Evolutionary conservation across 23 tunicate species (phyloP), one percentile per base, ranked within the genome.

Genomic region (Botrylloides violaceus): DNA sequence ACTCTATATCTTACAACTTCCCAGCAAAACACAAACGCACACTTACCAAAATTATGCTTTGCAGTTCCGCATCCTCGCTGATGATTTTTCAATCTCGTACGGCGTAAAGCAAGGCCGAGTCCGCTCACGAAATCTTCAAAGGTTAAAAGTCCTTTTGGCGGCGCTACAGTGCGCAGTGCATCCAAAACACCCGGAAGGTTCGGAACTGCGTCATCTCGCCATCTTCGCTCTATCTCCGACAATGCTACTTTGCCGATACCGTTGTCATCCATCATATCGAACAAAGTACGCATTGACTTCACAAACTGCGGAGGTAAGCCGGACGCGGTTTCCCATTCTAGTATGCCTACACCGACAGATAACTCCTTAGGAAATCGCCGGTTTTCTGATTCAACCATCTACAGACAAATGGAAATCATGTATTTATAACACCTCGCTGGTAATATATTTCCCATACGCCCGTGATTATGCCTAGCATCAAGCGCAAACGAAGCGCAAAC

Each of bases 141-240:
- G 30, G 80, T 72, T 29, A 87, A 39, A 50, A 87, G n/a, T 35
- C 78, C 75, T 29, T 81, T 75, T 2, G 79, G 32, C 2, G 95
- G 95, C 30, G 95, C 80, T 30, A 81, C 73, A 19, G 66, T 48
- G 3, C 83, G 64, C 71, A 87, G 56, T 22, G 78, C 73, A 18
- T 81, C 86, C 2, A 81, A 39, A 18, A 81, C 95, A 20, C 95
- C 95, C 3, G 95, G 95, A 2, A 87, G 75, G 47, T 87, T 87
- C 23, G 95, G 95, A 24, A 87, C 86, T 3, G 95, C 86, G 61
- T 87, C 86, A 61, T 80, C 86, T n/a, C 83, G 60, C 95, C 95
- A 87, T 2, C 79, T 61, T 3, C 83, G 65, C 39, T 87, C 83
- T 49, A 87, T 80, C 36, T 87, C 83, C 12, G 77, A 49, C 33